These are phyloP conservation scores for Ormia ochracea DNA, from an alignment of 2,888 invertebrate genomes.

Conservation along the genomic window DNA sequence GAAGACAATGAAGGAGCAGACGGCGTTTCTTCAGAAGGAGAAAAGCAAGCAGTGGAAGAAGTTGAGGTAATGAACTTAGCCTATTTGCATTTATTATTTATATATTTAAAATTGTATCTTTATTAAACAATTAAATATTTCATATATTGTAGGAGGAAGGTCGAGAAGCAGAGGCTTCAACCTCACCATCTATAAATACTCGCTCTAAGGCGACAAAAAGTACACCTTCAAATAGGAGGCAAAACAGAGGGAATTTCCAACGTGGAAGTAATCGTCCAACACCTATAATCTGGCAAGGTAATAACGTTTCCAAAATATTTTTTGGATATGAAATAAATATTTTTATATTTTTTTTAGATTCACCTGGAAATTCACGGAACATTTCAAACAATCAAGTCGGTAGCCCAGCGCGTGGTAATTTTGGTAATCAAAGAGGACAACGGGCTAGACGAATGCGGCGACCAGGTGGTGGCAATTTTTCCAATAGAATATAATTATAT, in stretches of 20 bases:
- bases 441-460: slow-evolving; percentile 75
- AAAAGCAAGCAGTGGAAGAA: slow-evolving; percentile 78
- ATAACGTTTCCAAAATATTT: background rate
- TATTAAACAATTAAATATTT: too few species aligned
- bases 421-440: slow-evolving; percentile 70
- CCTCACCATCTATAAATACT: slow-evolving; percentile 80
- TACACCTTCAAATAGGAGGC: slow-evolving; percentile 72
- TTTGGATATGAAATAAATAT: too few species aligned
- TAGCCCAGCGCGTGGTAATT: slow-evolving; percentile 69
- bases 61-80: slow-evolving; percentile 70
- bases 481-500: slow-evolving; percentile 56
- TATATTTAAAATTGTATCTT: background rate
- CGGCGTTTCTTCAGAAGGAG: slow-evolving; percentile 81
- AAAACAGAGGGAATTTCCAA: slow-evolving; percentile 72
- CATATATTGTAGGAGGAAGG: slow-evolving; percentile 83
- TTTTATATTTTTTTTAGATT: too few species aligned
- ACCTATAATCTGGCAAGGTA: slow-evolving; percentile 80
- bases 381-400: slow-evolving; percentile 66
- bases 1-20: slow-evolving; percentile 76
- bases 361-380: slow-evolving; percentile 67
- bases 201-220: slow-evolving; percentile 75
- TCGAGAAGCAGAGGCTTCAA: slow-evolving; percentile 87
- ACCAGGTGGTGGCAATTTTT: slow-evolving; percentile 64
- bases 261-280: slow-evolving; percentile 78
- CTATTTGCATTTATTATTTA: background rate